phyloP scores from a whole-genome alignment of 2,113 vertebrate species.

The Poeciliopsis prolifica region DNA sequence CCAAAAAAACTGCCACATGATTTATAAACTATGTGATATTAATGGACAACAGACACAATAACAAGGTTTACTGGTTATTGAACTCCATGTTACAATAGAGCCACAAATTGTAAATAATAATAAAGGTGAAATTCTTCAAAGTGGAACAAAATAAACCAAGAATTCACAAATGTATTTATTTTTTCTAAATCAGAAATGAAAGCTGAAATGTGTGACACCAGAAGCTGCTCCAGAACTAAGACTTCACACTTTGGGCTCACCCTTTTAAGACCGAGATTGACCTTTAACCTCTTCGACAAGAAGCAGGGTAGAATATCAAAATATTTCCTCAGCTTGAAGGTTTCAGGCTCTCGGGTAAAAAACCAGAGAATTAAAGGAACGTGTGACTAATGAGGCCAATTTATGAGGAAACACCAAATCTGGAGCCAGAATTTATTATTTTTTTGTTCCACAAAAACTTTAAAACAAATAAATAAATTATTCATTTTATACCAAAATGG shows the following conservation, averaged over 20 bases:
- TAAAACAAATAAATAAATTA: neutral
- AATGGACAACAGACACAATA: no score
- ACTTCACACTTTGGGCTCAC: neutral
- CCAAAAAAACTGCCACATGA: no score
- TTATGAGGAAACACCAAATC: neutral
- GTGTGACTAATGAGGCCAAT: slow-evolving; percentile 12
- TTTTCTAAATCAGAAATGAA: neutral
- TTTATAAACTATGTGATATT: no score
- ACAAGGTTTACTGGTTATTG: no score
- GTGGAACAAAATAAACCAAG: no score
- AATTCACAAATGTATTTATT: no score
- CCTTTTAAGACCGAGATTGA: slow-evolving; percentile 5
- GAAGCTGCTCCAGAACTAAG: neutral
- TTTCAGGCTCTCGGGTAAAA: slow-evolving; percentile 9
- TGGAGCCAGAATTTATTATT: neutral
- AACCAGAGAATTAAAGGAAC: slow-evolving; percentile 22
- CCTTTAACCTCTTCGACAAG: slow-evolving; percentile 20
- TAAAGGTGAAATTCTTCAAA: neutral
- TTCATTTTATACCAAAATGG: neutral
- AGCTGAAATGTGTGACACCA: neutral
- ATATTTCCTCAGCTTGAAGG: neutral
- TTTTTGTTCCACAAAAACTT: neutral
- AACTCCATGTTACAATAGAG: neutral
- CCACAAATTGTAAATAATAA: neutral
- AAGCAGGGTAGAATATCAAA: slow-evolving; percentile 5